Evolutionary conservation across 2,113 vertebrate species (phyloP), one percentile per base, ranked within the genome.

Genomic region (Scalopus aquaticus): DNA sequence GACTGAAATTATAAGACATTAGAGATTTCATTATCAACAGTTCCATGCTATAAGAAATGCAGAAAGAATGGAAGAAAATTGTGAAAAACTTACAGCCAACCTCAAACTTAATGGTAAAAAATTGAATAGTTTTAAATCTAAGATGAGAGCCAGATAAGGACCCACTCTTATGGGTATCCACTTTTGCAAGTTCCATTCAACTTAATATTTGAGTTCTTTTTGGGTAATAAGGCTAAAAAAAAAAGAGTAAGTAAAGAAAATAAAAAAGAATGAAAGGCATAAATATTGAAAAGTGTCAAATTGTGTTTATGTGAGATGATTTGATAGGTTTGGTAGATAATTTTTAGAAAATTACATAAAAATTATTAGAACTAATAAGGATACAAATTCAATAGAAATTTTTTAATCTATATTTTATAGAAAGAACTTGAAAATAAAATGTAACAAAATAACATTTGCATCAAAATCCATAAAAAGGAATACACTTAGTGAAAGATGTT

Each of bases 341-440:
- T 13, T 9, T 79, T 88, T 5, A 35, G 83, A 83, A 88, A 67
- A n/a, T n/a, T 64, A 87, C 30, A 80, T 37, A 49, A 78, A 90
- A 86, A 77, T 49, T n/a, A n/a, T n/a, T n/a, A n/a, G n/a, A n/a
- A n/a, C n/a, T n/a, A n/a, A 91, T 64, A 69, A 91, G 15, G 7
- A 46, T 13, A 84, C 2, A 74, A 90, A 22, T 42, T 51, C 28
- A 88, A 80, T 4, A 62, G 46, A 60, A 62, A 84, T 78, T 54
- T 88, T 69, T 74, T 65, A 78, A 87, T 62, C 72, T 87, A 32
- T 72, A 42, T 64, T 51, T 44, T 60, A 90, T 3, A 81, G 24
- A 67, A 91, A 88, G 44, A 44, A 56, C 64, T 93, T 79, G 56
- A 69, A 91, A 84, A 74, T 35, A 76, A 84, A 73, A 88, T 79